Conservation (phyloP, 2,888 invertebrate species). For the Octonoba sinensis region DNA sequence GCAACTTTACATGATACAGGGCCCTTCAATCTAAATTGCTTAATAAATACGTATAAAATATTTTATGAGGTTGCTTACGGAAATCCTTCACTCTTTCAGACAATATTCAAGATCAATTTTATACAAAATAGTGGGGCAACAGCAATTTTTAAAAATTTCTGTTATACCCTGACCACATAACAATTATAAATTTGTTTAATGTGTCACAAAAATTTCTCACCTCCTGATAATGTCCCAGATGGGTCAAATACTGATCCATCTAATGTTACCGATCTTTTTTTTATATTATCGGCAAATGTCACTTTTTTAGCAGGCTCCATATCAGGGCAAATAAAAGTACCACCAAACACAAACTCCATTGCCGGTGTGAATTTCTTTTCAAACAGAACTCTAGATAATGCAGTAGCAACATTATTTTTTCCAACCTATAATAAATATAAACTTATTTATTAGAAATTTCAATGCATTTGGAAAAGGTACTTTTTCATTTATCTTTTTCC, state of each 20-base stretch:
- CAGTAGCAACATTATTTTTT: conserved; percentile 83
- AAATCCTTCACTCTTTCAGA: background rate
- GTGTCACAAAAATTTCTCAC: conserved; percentile 70
- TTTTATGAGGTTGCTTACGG: too few species aligned
- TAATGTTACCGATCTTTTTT: conserved; percentile 79
- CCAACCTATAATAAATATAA: conserved; percentile 77
- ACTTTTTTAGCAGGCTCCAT: conserved; percentile 85
- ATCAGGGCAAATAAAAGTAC: conserved; percentile 85
- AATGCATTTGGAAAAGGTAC: background rate
- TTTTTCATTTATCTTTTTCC: too few species aligned
- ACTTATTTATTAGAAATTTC: conserved; percentile 8
- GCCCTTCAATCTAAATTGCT: too few species aligned
- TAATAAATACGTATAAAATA: too few species aligned
- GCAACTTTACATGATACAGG: too few species aligned
- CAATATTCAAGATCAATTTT: too few species aligned
- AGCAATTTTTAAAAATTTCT: too few species aligned
- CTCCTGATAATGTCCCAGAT: conserved; percentile 89
- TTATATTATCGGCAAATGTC: conserved; percentile 68
- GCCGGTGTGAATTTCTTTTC: conserved; percentile 79
- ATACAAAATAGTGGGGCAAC: too few species aligned
- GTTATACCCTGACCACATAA: too few species aligned
- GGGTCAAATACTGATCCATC: conserved; percentile 95
- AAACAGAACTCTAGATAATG: conserved; percentile 83
- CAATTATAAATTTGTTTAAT: too few species aligned
- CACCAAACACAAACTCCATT: conserved; percentile 90